phyloP scores from a whole-genome alignment of 2,797 vertebrate genomes.

The Sebastes minor region DNA sequence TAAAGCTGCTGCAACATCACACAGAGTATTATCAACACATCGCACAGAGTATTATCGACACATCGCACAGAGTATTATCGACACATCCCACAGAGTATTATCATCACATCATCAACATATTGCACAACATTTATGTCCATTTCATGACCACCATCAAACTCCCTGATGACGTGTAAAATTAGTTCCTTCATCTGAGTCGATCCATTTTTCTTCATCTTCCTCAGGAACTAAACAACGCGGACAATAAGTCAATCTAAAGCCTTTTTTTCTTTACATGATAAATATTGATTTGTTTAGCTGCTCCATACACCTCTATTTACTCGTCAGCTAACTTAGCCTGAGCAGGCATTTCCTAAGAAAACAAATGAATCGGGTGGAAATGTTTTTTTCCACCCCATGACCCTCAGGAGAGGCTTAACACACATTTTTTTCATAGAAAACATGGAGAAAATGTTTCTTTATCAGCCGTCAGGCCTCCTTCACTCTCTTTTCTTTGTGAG shows the following conservation, averaged over 20 bases:
- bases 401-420: neutral
- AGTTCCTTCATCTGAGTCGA: neutral
- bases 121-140: neutral
- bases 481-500: neutral
- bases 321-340: neutral
- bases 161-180: constrained; percentile 2
- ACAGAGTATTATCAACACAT: neutral
- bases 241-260: constrained; percentile 16
- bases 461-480: neutral
- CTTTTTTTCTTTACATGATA: neutral
- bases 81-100: neutral
- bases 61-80: neutral
- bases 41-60: neutral
- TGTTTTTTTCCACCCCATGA: no score
- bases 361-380: neutral
- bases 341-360: neutral
- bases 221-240: neutral
- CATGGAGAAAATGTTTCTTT: neutral
- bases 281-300: constrained; percentile 3
- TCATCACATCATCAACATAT: neutral
- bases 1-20: neutral
- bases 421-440: neutral
- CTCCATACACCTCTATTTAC: neutral
- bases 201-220: neutral
- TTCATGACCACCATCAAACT: neutral